phyloP scores from a whole-genome alignment of 2,888 invertebrate species.

The Sylvicola fuscatus region DNA sequence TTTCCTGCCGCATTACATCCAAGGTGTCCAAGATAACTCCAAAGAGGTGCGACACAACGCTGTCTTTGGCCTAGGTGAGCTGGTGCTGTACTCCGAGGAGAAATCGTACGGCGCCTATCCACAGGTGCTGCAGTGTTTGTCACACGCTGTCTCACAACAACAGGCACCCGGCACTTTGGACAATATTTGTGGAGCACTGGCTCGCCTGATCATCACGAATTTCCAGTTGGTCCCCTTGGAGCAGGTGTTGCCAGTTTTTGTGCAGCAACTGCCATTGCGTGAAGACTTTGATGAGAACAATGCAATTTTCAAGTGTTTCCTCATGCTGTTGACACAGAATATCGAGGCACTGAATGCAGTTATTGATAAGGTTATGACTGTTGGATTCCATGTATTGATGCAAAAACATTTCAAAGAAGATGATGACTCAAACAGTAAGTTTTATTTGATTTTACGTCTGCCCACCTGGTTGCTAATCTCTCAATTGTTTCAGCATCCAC shows the following conservation, averaged over 20 bases:
- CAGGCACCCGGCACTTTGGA: constrained; percentile 44
- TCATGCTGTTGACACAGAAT: constrained; percentile 37
- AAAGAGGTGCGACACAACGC: constrained; percentile 58
- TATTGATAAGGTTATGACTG: constrained; percentile 31
- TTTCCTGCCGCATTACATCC: constrained; percentile 40
- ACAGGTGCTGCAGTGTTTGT: constrained; percentile 42
- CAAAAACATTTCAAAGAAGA: constrained; percentile 32
- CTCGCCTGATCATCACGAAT: constrained; percentile 48
- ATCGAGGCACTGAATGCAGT: constrained; percentile 31
- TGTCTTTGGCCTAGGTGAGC: constrained; percentile 53
- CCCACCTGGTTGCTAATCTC: no score
- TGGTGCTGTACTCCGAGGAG: constrained; percentile 43
- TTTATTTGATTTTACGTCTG: no score
- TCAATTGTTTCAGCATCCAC: no score
- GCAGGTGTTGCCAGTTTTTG: constrained; percentile 51
- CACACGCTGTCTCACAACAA: constrained; percentile 40
- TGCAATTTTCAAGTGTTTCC: constrained; percentile 43
- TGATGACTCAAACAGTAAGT: constrained; percentile 18
- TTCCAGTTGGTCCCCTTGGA: constrained; percentile 39
- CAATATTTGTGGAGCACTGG: constrained; percentile 58
- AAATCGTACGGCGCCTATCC: constrained; percentile 37
- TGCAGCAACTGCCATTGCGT: constrained; percentile 47
- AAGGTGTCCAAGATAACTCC: constrained; percentile 36
- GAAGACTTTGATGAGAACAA: constrained; percentile 55
- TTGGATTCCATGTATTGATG: constrained; percentile 32